phyloP scores from a whole-genome alignment of 1,140 invertebrate genomes.

The Trichonephila clavipes region DNA sequence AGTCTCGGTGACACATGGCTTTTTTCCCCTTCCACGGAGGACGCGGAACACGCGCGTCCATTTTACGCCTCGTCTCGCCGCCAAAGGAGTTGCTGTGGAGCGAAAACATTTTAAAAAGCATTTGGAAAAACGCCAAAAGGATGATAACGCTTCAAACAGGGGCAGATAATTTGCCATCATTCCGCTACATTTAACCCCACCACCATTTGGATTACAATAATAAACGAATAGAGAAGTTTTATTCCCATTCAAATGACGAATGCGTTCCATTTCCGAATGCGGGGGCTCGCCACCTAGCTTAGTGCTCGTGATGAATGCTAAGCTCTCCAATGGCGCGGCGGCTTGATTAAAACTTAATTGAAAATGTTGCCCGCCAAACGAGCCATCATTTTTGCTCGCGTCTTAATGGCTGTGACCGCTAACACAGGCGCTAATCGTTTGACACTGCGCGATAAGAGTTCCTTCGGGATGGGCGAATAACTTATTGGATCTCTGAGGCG shows the following conservation, averaged over 20 bases:
- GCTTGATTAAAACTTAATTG: conserved; percentile 69
- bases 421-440: conserved; percentile 6
- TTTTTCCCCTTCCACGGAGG: neutral
- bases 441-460: neutral
- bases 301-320: conserved; percentile 27
- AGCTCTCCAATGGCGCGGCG: neutral
- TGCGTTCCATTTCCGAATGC: conserved; percentile 42
- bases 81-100: neutral
- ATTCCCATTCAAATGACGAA: conserved; percentile 18
- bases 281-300: neutral
- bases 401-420: neutral
- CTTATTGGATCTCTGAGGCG: no score
- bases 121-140: conserved; percentile 48
- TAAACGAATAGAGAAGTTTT: conserved; percentile 41
- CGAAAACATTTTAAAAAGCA: conserved; percentile 60
- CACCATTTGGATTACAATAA: conserved; percentile 46
- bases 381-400: conserved; percentile 47
- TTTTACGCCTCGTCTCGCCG: conserved; percentile 21
- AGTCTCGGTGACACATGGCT: neutral
- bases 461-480: no score
- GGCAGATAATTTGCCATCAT: conserved; percentile 60
- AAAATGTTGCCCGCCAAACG: conserved; percentile 42
- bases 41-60: neutral
- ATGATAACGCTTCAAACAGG: neutral
- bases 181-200: conserved; percentile 44